These are phyloP conservation scores for Parthenolecanium corni DNA, from an alignment of 2,888 invertebrate species.

Conservation along the genomic window DNA sequence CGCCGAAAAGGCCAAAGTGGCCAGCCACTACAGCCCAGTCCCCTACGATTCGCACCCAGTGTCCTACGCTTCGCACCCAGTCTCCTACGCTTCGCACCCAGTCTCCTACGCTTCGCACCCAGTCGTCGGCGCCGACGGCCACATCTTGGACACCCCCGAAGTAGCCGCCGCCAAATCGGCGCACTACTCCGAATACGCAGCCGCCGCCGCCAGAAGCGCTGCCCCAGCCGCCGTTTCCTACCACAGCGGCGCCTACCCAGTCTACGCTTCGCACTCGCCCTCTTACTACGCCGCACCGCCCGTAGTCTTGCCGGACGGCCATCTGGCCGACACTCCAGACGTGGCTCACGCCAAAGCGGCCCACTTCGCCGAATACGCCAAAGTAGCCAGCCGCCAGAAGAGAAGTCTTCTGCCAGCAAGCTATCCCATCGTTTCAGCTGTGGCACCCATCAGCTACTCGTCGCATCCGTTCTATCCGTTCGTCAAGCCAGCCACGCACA, in stretches of 20 bases:
- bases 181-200: conserved; percentile 36
- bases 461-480: conserved; percentile 7
- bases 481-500: conserved; percentile 36
- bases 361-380: conserved; percentile 36
- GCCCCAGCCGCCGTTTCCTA: conserved; percentile 29
- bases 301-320: conserved; percentile 38
- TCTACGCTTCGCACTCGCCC: conserved; percentile 34
- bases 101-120: conserved; percentile 28
- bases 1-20: conserved; percentile 33
- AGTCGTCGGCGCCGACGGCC: conserved; percentile 37
- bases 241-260: conserved; percentile 26
- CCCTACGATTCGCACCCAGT: no score
- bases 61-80: conserved; percentile 29
- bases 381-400: conserved; percentile 29
- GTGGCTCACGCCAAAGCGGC: conserved; percentile 41
- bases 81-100: neutral
- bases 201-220: conserved; percentile 39
- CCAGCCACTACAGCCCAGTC: conserved; percentile 2
- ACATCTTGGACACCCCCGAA: conserved; percentile 31
- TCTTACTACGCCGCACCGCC: conserved; percentile 34
- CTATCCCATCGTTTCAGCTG: conserved; percentile 28
- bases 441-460: conserved; percentile 20
- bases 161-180: conserved; percentile 32
- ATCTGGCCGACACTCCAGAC: conserved; percentile 37
- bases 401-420: conserved; percentile 6